phyloP scores from a whole-genome alignment of 2,888 invertebrate species.

The Callyntrura sp. region DNA sequence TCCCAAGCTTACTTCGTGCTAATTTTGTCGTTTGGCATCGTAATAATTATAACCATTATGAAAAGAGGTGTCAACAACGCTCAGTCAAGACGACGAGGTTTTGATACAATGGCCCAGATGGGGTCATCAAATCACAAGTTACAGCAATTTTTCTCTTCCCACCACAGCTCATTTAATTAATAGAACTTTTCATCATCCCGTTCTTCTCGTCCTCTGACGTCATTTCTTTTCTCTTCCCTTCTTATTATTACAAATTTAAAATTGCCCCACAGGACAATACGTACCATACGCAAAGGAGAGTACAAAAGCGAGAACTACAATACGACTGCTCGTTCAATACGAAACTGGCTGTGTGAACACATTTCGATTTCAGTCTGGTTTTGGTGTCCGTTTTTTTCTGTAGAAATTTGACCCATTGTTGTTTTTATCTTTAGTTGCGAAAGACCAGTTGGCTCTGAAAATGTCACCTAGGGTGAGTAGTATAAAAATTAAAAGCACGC shows the following conservation, averaged over 20 bases:
- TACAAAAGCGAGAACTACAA: neutral
- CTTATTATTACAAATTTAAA: neutral
- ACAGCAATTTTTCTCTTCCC: neutral
- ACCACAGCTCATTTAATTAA: constrained; percentile 25
- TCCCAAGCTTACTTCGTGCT: neutral
- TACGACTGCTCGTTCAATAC: neutral
- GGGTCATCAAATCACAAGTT: neutral
- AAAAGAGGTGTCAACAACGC: constrained; percentile 33
- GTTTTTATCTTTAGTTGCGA: neutral
- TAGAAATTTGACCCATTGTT: neutral
- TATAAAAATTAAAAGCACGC: constrained; percentile 26
- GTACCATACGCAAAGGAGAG: too few relatives aligned
- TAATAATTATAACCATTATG: constrained; percentile 33
- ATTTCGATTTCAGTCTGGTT: neutral
- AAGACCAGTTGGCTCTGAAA: constrained; percentile 44
- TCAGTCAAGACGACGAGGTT: neutral
- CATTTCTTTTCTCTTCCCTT: neutral
- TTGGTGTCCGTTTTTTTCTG: neutral
- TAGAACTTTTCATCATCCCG: neutral
- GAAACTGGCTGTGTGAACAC: too few relatives aligned
- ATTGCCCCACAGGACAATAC: neutral
- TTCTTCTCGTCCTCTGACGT: neutral
- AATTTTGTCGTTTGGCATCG: neutral
- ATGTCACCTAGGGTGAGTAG: constrained; percentile 31
- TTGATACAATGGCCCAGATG: neutral